These are phyloP conservation scores for Sinelater perroti DNA, from an alignment of 2,888 invertebrate genomes.

Conservation along the genomic window DNA sequence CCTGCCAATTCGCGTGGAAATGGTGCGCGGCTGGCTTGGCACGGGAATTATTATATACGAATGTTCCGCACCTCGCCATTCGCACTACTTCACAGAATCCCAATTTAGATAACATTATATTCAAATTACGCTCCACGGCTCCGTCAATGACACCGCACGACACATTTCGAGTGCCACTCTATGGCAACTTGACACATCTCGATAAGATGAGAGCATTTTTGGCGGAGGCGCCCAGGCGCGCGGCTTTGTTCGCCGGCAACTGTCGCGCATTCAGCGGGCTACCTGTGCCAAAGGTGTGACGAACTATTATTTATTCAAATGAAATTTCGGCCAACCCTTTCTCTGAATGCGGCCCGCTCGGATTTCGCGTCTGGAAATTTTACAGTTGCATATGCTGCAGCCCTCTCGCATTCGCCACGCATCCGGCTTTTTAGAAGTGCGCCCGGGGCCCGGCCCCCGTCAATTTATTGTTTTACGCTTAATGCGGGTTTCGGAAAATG, in stretches of 20 bases:
- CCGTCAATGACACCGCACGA: constrained; percentile 52
- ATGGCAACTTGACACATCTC: constrained; percentile 57
- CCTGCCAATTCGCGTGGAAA: constrained; percentile 17
- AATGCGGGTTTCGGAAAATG: constrained; percentile 5
- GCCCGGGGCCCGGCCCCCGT: not conserved
- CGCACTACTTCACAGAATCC: constrained; percentile 38
- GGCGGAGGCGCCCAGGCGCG: constrained; percentile 36
- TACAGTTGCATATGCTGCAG: constrained; percentile 41
- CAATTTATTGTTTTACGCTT: constrained; percentile 22
- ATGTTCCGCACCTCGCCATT: constrained; percentile 26
- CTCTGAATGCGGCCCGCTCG: constrained; percentile 37
- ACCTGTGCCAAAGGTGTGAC: constrained; percentile 47
- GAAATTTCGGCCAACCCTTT: constrained; percentile 45
- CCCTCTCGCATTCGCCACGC: constrained; percentile 28
- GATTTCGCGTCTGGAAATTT: constrained; percentile 38
- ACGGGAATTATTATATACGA: constrained; percentile 21
- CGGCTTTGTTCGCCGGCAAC: constrained; percentile 27
- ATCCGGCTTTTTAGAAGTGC: constrained; percentile 19
- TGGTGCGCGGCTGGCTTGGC: constrained; percentile 12
- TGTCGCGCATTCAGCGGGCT: constrained; percentile 35
- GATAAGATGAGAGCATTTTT: constrained; percentile 52
- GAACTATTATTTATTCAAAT: constrained; percentile 49
- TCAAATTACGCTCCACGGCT: constrained; percentile 47
- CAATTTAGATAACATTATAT: constrained; percentile 53
- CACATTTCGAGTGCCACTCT: constrained; percentile 53